A percentile compares a stretch with the other conserved stretches of the same genome.
These are phyloP conservation scores for Piprites chloris DNA, from an alignment of 2,113 vertebrate species.

Conservation along the genomic window DNA sequence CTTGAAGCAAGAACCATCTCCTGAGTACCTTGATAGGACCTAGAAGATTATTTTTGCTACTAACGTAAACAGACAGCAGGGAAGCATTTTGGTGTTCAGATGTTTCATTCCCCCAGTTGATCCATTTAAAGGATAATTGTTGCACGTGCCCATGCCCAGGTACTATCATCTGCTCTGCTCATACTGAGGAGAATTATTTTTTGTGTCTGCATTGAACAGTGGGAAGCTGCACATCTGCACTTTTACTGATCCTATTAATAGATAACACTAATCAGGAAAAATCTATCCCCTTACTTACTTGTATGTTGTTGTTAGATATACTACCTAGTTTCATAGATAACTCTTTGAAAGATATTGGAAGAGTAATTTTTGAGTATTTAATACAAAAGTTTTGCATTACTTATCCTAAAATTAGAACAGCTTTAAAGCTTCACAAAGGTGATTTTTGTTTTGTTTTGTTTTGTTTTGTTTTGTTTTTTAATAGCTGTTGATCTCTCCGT, in stretches of 20 bases:
- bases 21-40: background rate
- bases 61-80: background rate
- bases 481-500: background rate
- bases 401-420: background rate
- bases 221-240: background rate
- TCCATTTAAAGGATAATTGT: background rate
- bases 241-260: background rate
- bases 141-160: background rate
- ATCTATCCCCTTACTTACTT: background rate
- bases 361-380: background rate
- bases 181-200: background rate
- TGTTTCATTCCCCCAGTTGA: background rate
- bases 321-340: background rate
- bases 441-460: no score
- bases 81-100: background rate
- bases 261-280: background rate
- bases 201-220: background rate
- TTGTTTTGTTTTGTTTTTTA: rapidly evolving
- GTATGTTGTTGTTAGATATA: background rate
- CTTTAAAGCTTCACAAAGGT: background rate
- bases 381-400: background rate
- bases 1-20: background rate
- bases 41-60: background rate
- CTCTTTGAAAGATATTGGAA: background rate
- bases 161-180: background rate